Evolutionary conservation across 2,113 vertebrate species (phyloP), one percentile per base, ranked within the genome.

Genomic region (Syngnathus scovelli): DNA sequence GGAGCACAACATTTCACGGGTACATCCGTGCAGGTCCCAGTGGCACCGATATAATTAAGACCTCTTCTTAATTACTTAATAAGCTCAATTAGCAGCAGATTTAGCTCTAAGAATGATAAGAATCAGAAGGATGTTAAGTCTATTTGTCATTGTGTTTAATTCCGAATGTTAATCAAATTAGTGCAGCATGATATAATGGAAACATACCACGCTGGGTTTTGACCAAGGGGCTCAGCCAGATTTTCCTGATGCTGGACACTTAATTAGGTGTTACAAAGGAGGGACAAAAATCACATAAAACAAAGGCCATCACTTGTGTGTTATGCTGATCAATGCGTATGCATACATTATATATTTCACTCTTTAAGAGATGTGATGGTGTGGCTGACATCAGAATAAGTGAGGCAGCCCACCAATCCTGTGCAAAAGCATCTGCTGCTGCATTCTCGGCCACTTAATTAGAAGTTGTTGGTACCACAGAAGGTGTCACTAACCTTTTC

Each of bases 401-500:
- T 83, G 85, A 89, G 88, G 88, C 68, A 77, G 86, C 89, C 88
- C 88, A 89, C 92, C 92, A 93, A 90, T 94, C 93, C 90, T 86
- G 91, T 91, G 87, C 88, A 90, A 90, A 89, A 88, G 85, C 89
- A 87, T 89, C 90, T 91, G 85, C 89, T 87, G 33, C 83, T 70
- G 92, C 93, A 94, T 96, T 95, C 94, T 93, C 94, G 93, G 94
- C 94, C 92, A 93, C 94, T 97, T 96, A 94, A 96, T 95, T 94
- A 96, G 93, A 94, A 93, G 93, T 93, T 93, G 94, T 97, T 94
- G 94, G 94, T 96, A 94, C 95, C 95, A 94, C 94, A 93, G 93
- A 95, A 96, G 95, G 94, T 96, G 94, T 96, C 95, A 94, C 92
- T 93, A 96, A 95, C 94, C 94, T 94, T 95, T 94, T 95, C 94